These are phyloP conservation scores for Scylla paramamosain DNA, from an alignment of 1,140 invertebrate genomes.

Conservation along the genomic window DNA sequence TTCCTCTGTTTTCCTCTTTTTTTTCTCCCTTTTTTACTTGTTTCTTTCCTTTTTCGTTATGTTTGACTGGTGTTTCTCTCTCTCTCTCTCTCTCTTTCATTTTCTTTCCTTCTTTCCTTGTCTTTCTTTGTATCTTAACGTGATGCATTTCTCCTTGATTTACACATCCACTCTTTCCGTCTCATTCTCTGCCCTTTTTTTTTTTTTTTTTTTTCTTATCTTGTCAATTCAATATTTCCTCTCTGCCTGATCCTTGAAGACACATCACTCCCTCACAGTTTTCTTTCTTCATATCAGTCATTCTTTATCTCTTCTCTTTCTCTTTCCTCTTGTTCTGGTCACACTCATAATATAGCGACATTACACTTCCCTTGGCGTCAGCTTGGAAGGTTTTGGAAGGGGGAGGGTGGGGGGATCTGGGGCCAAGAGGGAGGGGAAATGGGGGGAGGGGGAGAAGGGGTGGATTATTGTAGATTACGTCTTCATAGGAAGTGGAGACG, in stretches of 20 bases:
- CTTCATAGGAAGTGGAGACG: too few species aligned
- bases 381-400: neutral
- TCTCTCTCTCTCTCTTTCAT: neutral
- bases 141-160: too few species aligned
- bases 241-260: neutral
- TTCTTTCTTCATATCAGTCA: neutral
- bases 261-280: neutral
- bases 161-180: neutral
- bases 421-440: too few species aligned
- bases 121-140: neutral
- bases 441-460: too few species aligned
- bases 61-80: neutral
- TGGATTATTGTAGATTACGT: too few species aligned
- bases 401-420: neutral
- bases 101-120: neutral
- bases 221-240: neutral
- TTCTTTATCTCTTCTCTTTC: neutral
- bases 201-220: neutral
- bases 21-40: neutral
- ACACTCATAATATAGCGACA: neutral
- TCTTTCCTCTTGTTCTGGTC: neutral
- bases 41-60: neutral
- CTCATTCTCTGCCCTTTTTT: neutral
- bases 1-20: neutral
- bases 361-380: neutral